Base-by-base conservation (phyloP, 1,140 invertebrate species). In the Musca domestica region DNA sequence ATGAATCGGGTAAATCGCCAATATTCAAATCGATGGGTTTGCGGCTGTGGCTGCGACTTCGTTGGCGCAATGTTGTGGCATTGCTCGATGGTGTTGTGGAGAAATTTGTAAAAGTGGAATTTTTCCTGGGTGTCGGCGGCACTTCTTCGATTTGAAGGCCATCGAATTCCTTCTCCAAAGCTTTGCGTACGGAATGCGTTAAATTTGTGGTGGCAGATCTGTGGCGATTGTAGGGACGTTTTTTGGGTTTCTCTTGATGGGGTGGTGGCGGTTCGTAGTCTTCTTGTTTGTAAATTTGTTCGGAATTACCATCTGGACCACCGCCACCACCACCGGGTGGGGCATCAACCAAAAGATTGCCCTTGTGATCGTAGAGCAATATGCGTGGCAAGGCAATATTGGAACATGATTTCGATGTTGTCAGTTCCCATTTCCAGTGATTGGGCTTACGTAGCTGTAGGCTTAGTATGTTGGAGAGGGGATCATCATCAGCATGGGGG, bases 401-500 rank as follows among this genome's bases (percentile, higher is more conserved):
- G 19, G 82, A 82, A 47, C 84, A 85, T 22, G 84, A 85, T 64
- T 84, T 83, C 6, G 84, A 85, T 4, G 84, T 85, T 19, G 80
- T 83, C 67, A 86, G 68, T 74, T 85, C 83, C 84, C 84, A 86
- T 68, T 84, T 83, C 84, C 84, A 86, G 68, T 76, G 75, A 66
- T 81, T 77, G 0, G 84, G 84, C 67, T 85, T 86, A 52, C 77
- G 80, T 41, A 86, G 70, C 69, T 84, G 76, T 7, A 86, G 71
- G 22, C 80, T 78, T 0, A 86, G 79, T 9, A 81, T 56, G 64
- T 80, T 80, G 20, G 71, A 69, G n/a, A 77, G 22, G 12, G 34
- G 34, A 41, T 0, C 34, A 41, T 72, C 73, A 71, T 61, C 56
- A 1, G 25, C 22, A n/a, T 22, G 3, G 5, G 25, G n/a, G n/a